These are phyloP conservation scores for Limnephilus rhombicus DNA, from an alignment of 2,888 invertebrate genomes.

Conservation along the genomic window DNA sequence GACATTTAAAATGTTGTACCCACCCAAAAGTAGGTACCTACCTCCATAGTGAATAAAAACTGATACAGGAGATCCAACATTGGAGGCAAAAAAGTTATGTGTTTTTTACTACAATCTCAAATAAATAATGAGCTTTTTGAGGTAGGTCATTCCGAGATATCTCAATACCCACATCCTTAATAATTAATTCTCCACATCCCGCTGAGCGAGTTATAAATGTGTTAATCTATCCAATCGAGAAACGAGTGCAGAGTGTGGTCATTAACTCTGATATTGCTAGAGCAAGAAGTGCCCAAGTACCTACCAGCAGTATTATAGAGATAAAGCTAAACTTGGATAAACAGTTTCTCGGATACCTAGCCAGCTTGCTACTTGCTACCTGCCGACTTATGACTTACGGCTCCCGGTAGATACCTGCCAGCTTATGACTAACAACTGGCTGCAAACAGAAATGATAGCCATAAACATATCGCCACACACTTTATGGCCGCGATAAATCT, in stretches of 20 bases:
- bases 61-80: neutral
- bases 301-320: neutral
- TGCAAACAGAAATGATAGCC: slow-evolving; percentile 55
- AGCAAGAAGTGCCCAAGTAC: neutral
- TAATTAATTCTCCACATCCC: neutral
- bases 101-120: neutral
- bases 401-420: slow-evolving; percentile 25
- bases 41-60: neutral
- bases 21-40: neutral
- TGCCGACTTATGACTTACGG: slow-evolving; percentile 36
- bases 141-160: neutral
- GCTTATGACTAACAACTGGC: slow-evolving; percentile 53
- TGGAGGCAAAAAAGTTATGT: neutral
- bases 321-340: neutral
- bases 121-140: neutral
- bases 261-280: neutral
- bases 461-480: slow-evolving; percentile 55
- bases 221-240: neutral
- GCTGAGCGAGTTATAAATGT: neutral
- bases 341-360: neutral
- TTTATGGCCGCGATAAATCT: slow-evolving; percentile 58
- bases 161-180: neutral
- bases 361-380: neutral
- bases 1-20: no score
- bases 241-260: neutral